Evolutionary conservation across 1,140 invertebrate species (phyloP).

Genomic region (Drosophila sucinea): DNA sequence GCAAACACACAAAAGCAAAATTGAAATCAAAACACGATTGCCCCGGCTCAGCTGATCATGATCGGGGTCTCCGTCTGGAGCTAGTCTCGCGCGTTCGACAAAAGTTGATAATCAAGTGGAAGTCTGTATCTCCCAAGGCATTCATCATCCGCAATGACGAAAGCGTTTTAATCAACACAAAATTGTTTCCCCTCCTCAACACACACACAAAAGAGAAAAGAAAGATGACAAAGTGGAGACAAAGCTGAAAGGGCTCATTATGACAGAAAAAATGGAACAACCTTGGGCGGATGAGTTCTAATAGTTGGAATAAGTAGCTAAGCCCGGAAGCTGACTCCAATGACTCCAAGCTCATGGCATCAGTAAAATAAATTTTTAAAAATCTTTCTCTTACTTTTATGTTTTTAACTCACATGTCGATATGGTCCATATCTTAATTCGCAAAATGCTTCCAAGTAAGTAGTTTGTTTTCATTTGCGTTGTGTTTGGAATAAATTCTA

Average conservation of each 20-base stretch:
- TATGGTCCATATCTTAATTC: no score
- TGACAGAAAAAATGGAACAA: background rate
- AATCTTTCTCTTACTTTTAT: no score
- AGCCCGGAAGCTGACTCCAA: background rate
- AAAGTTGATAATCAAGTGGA: slow-evolving; percentile 20
- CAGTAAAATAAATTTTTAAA: no score
- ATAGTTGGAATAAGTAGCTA: background rate
- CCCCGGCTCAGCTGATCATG: slow-evolving; percentile 61
- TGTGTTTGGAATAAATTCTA: slow-evolving; percentile 9
- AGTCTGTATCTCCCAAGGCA: background rate
- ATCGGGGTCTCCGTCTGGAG: slow-evolving; percentile 49
- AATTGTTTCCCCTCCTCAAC: background rate
- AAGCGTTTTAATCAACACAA: slow-evolving; percentile 1
- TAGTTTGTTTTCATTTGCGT: no score
- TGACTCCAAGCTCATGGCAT: background rate
- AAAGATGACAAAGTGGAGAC: background rate
- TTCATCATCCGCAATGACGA: slow-evolving; percentile 1
- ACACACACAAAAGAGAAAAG: no score
- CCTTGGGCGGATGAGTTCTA: background rate
- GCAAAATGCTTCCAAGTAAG: no score
- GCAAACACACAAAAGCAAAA: slow-evolving; percentile 1
- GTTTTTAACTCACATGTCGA: no score
- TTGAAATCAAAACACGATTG: slow-evolving; percentile 28
- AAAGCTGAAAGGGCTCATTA: background rate
- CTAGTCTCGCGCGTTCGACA: slow-evolving; percentile 17